phyloP scores from a whole-genome alignment of 2,797 vertebrate genomes.

The Xiphorhynchus erythropygius region DNA sequence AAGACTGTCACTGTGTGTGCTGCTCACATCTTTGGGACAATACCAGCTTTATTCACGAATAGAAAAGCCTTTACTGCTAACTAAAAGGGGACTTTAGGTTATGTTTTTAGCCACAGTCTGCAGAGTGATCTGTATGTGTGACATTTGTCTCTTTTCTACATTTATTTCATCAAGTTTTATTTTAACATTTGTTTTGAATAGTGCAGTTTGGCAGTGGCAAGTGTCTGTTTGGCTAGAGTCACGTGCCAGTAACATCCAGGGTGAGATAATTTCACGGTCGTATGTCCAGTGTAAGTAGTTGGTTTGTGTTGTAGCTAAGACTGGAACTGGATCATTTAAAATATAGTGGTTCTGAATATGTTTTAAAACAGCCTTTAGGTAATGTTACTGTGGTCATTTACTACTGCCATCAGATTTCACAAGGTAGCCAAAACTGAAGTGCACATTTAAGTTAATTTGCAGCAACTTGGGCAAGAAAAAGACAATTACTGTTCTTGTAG shows the following conservation, averaged over 20 bases:
- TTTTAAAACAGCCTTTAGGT: background rate
- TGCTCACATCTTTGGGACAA: background rate
- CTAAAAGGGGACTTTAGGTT: constrained; percentile 19
- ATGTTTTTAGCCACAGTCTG: background rate
- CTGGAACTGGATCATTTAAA: background rate
- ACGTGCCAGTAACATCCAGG: background rate
- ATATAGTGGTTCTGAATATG: background rate
- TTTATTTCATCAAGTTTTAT: background rate
- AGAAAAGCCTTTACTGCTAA: background rate
- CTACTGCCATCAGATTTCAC: background rate
- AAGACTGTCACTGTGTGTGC: background rate
- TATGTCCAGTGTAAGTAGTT: background rate
- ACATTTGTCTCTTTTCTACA: constrained; percentile 24
- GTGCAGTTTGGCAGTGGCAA: background rate
- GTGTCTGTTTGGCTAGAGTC: background rate
- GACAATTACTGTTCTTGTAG: background rate
- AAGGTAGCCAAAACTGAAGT: background rate
- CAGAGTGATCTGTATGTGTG: background rate
- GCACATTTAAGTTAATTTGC: background rate
- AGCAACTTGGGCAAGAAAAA: background rate
- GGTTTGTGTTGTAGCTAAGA: background rate
- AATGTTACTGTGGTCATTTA: background rate
- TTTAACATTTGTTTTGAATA: background rate
- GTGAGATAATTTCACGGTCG: background rate
- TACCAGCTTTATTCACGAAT: constrained; percentile 9